A percentile compares a stretch with the other conserved stretches of the same genome.
phyloP scores from a whole-genome alignment of 2,113 vertebrate genomes.

The Sturnira hondurensis region DNA sequence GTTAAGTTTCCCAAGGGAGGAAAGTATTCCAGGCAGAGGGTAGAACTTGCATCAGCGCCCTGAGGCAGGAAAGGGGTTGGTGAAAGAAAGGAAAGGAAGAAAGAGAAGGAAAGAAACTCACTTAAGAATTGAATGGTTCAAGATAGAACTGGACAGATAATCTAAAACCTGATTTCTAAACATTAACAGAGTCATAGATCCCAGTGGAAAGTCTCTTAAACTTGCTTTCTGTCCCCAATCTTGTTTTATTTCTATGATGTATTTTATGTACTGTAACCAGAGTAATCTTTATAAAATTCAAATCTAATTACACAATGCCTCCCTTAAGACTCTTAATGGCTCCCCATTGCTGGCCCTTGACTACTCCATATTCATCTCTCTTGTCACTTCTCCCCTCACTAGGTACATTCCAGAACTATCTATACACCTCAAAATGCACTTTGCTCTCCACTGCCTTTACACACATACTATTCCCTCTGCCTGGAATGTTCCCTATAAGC shows the following conservation, averaged over 20 bases:
- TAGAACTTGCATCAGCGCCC: not conserved
- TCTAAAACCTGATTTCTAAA: not conserved
- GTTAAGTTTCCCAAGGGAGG: not conserved
- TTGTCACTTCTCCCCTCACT: not conserved
- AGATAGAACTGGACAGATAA: not conserved
- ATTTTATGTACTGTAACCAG: not conserved
- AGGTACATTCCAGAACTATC: not conserved
- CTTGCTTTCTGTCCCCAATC: not conserved
- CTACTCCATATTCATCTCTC: not conserved
- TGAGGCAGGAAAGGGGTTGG: not conserved
- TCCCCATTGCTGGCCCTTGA: not conserved
- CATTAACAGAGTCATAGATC: not conserved
- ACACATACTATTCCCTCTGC: not conserved
- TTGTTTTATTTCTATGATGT: not conserved
- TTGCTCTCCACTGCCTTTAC: not conserved
- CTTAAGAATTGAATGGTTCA: not conserved
- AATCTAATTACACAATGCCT: not conserved
- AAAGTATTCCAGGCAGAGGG: not conserved
- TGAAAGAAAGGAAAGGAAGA: not conserved
- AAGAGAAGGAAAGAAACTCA: not conserved
- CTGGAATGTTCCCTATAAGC: not conserved
- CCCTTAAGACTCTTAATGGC: not conserved
- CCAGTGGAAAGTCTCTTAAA: not conserved
- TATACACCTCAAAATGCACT: not conserved
- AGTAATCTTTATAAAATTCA: not conserved